These are phyloP conservation scores for Prionace glauca DNA, from an alignment of 2,797 vertebrate species.

Conservation along the genomic window DNA sequence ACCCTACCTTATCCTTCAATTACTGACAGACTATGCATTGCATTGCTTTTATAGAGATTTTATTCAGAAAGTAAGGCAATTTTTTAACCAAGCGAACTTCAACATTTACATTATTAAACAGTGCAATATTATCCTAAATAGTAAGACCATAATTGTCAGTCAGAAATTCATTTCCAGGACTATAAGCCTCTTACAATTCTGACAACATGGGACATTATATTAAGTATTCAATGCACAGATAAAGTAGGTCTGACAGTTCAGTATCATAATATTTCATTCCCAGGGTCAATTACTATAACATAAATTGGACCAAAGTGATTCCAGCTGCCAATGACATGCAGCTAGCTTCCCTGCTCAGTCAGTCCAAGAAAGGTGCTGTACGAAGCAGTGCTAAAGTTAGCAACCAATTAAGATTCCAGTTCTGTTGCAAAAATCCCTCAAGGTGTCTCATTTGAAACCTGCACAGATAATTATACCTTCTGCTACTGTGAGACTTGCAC, in stretches of 20 bases:
- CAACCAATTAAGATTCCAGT: conserved; percentile 29
- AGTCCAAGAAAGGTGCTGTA: neutral
- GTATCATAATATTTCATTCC: conserved; percentile 37
- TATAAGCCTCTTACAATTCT: neutral
- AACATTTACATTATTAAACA: conserved; percentile 22
- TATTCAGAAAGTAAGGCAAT: neutral
- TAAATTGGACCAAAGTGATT: conserved; percentile 34
- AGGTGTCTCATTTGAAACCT: conserved; percentile 36
- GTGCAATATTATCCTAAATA: neutral
- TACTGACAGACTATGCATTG: too few relatives aligned
- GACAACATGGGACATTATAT: neutral
- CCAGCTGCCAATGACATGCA: conserved; percentile 15
- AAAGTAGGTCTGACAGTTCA: neutral
- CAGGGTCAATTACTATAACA: conserved; percentile 35
- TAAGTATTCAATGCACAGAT: conserved; percentile 10
- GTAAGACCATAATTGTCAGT: neutral
- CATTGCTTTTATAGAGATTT: neutral
- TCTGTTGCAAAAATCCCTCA: conserved; percentile 36
- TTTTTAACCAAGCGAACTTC: neutral
- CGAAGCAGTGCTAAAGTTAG: conserved; percentile 33
- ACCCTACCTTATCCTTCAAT: neutral
- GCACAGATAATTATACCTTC: conserved; percentile 37
- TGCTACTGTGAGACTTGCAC: conserved; percentile 19
- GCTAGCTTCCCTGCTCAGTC: neutral
- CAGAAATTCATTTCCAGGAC: neutral